These are phyloP conservation scores for Siniperca undulata DNA, from an alignment of 2,797 vertebrate genomes.

Conservation along the genomic window DNA sequence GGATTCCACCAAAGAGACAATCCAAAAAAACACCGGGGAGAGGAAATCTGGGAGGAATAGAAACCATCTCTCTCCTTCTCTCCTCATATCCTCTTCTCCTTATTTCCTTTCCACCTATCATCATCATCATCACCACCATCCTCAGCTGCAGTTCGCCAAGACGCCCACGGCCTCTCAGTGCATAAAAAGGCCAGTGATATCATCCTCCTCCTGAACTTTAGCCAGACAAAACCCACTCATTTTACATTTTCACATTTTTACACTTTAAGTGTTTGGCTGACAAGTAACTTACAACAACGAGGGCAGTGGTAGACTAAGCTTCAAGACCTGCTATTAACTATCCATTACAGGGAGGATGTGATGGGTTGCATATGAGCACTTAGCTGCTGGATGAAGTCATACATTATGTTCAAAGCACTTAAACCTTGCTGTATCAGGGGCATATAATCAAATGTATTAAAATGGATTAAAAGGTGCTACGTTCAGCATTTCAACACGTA, in stretches of 20 bases:
- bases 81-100: neutral
- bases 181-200: conserved; percentile 20
- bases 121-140: conserved; percentile 11
- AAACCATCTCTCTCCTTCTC: neutral
- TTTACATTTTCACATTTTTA: conserved; percentile 9
- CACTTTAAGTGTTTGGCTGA: conserved; percentile 7
- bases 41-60: neutral
- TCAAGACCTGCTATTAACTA: conserved; percentile 5
- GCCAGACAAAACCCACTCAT: conserved; percentile 10
- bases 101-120: neutral
- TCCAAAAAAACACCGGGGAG: conserved; percentile 4
- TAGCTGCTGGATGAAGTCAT: conserved; percentile 5
- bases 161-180: conserved; percentile 18
- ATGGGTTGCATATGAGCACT: neutral
- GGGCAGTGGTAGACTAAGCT: neutral
- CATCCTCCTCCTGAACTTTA: conserved; percentile 9
- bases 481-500: neutral
- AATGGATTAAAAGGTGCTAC: neutral
- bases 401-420: conserved; percentile 13
- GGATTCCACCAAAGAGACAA: conserved; percentile 26
- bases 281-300: neutral
- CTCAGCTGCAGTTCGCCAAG: neutral
- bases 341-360: neutral
- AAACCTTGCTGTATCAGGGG: neutral
- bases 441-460: neutral